A percentile compares a stretch with the other conserved stretches of the same genome.
Conservation (phyloP, 2,888 invertebrate genomes). For the Dugesia japonica region DNA sequence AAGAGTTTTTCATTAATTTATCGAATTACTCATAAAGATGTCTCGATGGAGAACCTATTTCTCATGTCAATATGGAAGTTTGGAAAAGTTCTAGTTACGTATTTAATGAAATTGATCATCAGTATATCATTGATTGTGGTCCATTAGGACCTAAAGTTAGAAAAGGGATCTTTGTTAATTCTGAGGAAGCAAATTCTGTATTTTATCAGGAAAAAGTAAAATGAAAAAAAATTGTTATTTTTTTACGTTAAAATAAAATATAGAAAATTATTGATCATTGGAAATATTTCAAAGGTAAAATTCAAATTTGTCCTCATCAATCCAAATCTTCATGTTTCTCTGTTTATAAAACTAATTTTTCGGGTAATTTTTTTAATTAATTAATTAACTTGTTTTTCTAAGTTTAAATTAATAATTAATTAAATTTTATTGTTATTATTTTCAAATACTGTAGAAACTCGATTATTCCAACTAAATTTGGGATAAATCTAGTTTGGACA, state of each 20-base stretch:
- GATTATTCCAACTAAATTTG: too few relatives aligned
- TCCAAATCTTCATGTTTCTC: not conserved
- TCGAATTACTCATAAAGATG: not conserved
- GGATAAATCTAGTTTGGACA: too few relatives aligned
- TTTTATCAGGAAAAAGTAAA: too few relatives aligned
- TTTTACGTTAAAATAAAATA: too few relatives aligned
- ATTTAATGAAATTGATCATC: not conserved
- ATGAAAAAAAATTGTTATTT: too few relatives aligned
- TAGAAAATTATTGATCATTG: slow-evolving; percentile 2
- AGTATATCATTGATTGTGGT: slow-evolving; percentile 30
- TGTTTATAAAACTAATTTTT: not conserved
- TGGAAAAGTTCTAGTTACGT: slow-evolving; percentile 31
- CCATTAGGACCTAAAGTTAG: slow-evolving; percentile 30
- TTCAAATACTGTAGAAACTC: too few relatives aligned
- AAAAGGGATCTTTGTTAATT: slow-evolving; percentile 1
- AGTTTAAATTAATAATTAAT: too few relatives aligned
- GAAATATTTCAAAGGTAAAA: not conserved
- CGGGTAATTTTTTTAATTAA: not conserved
- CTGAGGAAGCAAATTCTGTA: not conserved
- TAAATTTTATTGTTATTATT: too few relatives aligned
- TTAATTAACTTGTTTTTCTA: too few relatives aligned
- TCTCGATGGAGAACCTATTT: not conserved
- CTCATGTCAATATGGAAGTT: slow-evolving; percentile 28
- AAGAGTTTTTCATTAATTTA: too few relatives aligned
- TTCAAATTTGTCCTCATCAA: not conserved